A percentile compares a stretch with the other conserved stretches of the same genome.
Evolutionary conservation across 37 sponge, comb jelly and placozoan species (phyloP).

Genomic region (Hormiphora californensis): DNA sequence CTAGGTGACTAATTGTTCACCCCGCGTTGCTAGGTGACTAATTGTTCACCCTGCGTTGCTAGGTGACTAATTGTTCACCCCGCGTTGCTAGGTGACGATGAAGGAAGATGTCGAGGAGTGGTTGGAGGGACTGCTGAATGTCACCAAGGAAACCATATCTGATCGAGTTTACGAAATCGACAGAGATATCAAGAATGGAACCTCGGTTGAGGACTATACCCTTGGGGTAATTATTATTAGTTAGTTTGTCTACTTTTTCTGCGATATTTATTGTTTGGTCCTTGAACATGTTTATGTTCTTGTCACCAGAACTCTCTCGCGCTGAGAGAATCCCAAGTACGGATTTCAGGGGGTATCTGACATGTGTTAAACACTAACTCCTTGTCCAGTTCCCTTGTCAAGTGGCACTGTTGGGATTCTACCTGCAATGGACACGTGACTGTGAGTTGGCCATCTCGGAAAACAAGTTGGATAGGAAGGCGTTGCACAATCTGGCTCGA

Average conservation of each 20-base stretch:
- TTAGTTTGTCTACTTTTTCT: neutral
- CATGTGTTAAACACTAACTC: neutral
- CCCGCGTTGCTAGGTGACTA: too few species aligned
- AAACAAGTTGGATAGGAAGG: conserved; percentile 23
- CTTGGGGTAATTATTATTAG: neutral
- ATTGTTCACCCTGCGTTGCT: too few species aligned
- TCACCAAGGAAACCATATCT: neutral
- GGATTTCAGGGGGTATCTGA: too few species aligned
- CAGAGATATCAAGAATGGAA: conserved; percentile 14
- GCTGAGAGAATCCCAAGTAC: neutral
- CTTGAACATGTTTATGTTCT: neutral
- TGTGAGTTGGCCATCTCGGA: conserved; percentile 59
- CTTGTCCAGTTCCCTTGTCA: conserved; percentile 58
- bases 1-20: too few species aligned
- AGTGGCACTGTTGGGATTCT: conserved; percentile 65
- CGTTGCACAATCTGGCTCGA: neutral
- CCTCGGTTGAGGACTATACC: neutral
- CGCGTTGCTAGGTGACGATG: conserved; percentile 60
- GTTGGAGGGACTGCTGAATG: conserved; percentile 46
- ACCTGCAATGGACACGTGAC: conserved; percentile 76
- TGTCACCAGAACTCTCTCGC: neutral
- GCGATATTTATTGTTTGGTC: neutral
- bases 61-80: neutral
- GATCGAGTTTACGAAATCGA: conserved; percentile 8
- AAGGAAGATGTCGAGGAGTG: conserved; percentile 64